These are phyloP conservation scores for Fukomys damarensis DNA, from an alignment of 2,113 vertebrate species.

Conservation along the genomic window DNA sequence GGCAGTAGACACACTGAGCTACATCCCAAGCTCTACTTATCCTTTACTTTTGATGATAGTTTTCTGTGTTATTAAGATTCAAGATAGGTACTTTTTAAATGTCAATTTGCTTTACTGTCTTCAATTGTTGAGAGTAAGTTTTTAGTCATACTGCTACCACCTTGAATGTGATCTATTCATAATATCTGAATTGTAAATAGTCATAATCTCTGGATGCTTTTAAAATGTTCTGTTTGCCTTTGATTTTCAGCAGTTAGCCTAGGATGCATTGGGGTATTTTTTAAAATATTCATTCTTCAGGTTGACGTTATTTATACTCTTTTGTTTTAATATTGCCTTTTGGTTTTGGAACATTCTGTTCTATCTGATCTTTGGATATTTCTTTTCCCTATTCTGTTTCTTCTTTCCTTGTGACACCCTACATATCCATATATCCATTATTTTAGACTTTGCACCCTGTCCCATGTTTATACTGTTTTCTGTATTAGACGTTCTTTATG, in stretches of 20 bases:
- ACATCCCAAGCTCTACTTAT: background rate
- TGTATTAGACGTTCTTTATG: background rate
- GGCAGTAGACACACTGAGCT: no score
- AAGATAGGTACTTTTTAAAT: background rate
- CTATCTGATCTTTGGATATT: background rate
- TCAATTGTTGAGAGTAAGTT: background rate
- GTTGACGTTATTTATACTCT: background rate
- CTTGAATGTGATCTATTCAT: background rate
- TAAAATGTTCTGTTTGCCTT: background rate
- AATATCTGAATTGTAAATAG: background rate
- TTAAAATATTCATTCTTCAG: background rate
- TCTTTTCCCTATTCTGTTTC: background rate
- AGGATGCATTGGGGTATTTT: background rate
- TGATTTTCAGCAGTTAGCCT: constrained; percentile 1
- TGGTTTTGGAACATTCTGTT: background rate
- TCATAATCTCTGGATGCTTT: background rate
- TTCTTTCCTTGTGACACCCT: background rate
- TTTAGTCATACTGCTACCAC: background rate
- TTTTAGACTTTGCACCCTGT: background rate
- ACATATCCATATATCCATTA: background rate
- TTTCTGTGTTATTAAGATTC: constrained; percentile 1
- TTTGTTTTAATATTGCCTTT: background rate
- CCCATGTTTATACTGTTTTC: background rate
- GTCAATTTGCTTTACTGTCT: background rate
- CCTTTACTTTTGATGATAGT: background rate